Evolutionary conservation across 2,113 vertebrate species (phyloP).

Genomic region (Tiliqua scincoides): DNA sequence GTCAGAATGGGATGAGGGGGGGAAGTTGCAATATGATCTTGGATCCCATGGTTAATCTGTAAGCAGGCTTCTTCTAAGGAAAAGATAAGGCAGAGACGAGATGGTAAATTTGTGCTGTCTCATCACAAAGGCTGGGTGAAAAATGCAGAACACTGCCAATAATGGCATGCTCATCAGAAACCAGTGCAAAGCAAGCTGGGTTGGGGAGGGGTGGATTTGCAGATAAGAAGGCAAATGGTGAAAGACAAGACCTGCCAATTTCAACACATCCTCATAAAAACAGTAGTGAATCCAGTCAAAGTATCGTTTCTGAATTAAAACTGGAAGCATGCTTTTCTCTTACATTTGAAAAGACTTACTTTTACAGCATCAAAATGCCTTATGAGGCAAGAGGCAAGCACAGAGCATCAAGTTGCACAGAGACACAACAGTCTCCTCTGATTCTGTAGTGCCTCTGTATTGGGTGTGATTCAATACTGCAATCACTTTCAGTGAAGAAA

Average conservation of each 20-base stretch:
- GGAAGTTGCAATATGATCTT: too few species aligned
- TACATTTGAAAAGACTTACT: neutral
- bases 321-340: neutral
- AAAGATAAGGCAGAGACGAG: neutral
- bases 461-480: neutral
- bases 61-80: neutral
- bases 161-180: neutral
- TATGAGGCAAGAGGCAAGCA: neutral
- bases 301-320: neutral
- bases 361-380: neutral
- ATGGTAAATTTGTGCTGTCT: neutral
- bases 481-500: neutral
- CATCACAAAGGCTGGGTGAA: neutral
- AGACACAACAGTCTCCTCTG: neutral
- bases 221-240: neutral
- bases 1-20: neutral
- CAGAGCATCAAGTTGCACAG: neutral
- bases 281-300: neutral
- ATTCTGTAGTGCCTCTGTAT: neutral
- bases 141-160: neutral
- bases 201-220: neutral
- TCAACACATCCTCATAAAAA: neutral
- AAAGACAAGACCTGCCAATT: neutral
- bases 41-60: neutral
- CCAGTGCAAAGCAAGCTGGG: too few species aligned